Evolutionary conservation across 2,888 invertebrate species (phyloP).

Genomic region (Linyphia triangularis): DNA sequence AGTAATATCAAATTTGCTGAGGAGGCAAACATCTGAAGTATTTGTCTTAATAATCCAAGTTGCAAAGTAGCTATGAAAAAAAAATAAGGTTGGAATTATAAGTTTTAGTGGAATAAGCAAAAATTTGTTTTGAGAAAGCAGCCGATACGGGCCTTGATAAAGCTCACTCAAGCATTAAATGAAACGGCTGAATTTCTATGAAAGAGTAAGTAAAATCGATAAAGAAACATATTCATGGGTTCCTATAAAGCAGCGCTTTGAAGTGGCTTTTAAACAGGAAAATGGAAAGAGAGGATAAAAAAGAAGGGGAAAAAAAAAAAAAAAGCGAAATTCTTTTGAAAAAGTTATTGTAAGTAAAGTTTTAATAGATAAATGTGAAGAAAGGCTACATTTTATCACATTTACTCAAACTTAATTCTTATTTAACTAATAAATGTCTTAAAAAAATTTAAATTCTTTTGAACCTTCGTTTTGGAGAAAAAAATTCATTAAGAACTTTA

Average conservation of each 20-base stretch:
- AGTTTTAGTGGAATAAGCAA: slow-evolving; percentile 27
- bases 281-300: background rate
- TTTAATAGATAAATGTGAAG: background rate
- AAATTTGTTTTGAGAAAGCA: slow-evolving; percentile 19
- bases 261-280: slow-evolving; percentile 22
- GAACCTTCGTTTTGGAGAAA: background rate
- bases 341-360: background rate
- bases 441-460: background rate
- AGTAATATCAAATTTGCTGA: slow-evolving; percentile 28
- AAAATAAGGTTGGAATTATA: slow-evolving; percentile 13
- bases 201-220: background rate
- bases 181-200: background rate
- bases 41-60: slow-evolving; percentile 24
- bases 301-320: background rate
- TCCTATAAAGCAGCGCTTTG: background rate
- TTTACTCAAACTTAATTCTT: background rate
- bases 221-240: slow-evolving; percentile 3
- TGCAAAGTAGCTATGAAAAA: background rate
- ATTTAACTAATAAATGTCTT: background rate
- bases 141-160: slow-evolving; percentile 27
- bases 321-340: background rate
- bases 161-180: slow-evolving; percentile 29
- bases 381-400: background rate
- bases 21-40: slow-evolving; percentile 28
- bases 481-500: background rate